Evolutionary conservation across 2,113 vertebrate genomes (phyloP), one percentile per base, ranked within the genome.

Genomic region (Serilophus lunatus): DNA sequence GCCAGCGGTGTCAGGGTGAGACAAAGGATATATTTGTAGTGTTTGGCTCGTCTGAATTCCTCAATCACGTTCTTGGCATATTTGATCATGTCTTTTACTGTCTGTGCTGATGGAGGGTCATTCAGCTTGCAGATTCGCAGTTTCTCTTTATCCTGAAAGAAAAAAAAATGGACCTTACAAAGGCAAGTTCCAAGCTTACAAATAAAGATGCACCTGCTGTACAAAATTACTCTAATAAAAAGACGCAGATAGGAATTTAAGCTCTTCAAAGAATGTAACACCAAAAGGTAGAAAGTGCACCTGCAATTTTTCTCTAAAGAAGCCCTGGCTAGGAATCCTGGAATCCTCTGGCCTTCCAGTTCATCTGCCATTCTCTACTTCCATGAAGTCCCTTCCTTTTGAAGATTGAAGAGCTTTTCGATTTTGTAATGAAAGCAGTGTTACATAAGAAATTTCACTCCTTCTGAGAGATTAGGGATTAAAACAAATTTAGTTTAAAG

Each of bases 11-110:
- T 26, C 45, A 50, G 8, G 35, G 36, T 25, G 36, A 88, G 53
- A 80, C 54, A 94, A 98, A 99, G 98, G 99, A 99, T 99, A 99
- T 99, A 98, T 97, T 98, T 99, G 66, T 98, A 97, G 80, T 98
- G 97, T 86, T 99, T 99, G 76, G 98, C 98, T 71, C 98, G 96
- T 50, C 99, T 98, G 98, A 99, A 99, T 86, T 99, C 98, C 93
- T 98, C 98, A 25, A 99, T 99, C 96, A 98, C 96, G 2, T 98
- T 99, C 80, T 98, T 98, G 18, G 98, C 99, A 0, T 99, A 99
- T 91, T 97, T 98, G 93, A 99, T 97, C 98, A 98, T 99, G 97
- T 98, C 98, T 47, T 93, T 96, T 69, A 99, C 68, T 2, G 84
- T 88, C 86, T 99, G 98, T 7, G 98, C 96, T 89, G 98, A 97